Evolutionary conservation across 2,797 vertebrate genomes (phyloP).

Genomic region (Phaenicophaeus curvirostris): DNA sequence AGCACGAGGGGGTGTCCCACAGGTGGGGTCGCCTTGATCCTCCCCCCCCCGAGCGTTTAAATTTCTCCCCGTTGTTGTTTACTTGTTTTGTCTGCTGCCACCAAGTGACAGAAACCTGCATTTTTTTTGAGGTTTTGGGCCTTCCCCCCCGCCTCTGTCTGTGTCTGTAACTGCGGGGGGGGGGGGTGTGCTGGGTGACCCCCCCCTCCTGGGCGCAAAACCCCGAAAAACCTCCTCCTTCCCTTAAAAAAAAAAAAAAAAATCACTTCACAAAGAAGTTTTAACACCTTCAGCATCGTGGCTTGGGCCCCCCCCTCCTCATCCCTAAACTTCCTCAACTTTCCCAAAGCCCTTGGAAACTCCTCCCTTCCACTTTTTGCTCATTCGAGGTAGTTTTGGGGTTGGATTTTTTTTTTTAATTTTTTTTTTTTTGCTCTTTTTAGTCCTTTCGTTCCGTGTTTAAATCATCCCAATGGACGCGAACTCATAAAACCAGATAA

Average conservation of each 20-base stretch:
- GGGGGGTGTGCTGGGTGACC: too few species aligned
- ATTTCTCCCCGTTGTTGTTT: conserved; percentile 60
- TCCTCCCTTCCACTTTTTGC: neutral
- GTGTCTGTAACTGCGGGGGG: neutral
- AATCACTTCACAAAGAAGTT: neutral
- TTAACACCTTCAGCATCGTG: neutral
- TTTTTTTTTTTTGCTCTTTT: too few species aligned
- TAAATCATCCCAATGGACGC: neutral
- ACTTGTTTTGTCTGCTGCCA: conserved; percentile 83
- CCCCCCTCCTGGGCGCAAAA: neutral
- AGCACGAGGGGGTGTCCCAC: neutral
- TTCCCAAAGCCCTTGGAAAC: neutral
- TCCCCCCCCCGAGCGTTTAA: neutral
- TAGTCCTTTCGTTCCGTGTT: neutral
- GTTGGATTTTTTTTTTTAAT: too few species aligned
- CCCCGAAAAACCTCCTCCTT: neutral
- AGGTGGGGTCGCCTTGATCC: neutral
- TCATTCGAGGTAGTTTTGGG: neutral
- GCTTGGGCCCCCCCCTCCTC: neutral
- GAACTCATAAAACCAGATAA: conserved; percentile 44
- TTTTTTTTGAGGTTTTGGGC: neutral
- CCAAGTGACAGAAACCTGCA: conserved; percentile 79
- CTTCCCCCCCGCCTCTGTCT: neutral
- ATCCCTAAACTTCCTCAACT: neutral
- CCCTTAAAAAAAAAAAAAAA: too few species aligned